These are phyloP conservation scores for Amaurobius ferox DNA, from an alignment of 2,888 invertebrate species.

Conservation along the genomic window DNA sequence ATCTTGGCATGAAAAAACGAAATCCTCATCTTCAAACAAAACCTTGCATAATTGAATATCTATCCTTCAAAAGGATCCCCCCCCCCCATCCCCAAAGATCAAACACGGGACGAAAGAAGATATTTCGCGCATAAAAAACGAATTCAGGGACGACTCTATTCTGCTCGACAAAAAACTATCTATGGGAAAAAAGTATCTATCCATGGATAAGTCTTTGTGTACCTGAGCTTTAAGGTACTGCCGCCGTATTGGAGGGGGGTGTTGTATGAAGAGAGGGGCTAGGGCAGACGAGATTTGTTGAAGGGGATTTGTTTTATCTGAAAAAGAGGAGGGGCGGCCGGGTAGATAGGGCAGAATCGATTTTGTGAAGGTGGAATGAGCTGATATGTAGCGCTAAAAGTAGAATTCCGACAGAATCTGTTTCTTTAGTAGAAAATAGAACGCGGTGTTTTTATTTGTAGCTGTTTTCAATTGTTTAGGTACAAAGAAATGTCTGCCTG, in stretches of 20 bases:
- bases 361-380: not conserved
- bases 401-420: not conserved
- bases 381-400: conserved; percentile 6
- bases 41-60: conserved; percentile 14
- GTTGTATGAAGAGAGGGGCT: not conserved
- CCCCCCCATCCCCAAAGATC: not conserved
- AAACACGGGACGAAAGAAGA: not conserved
- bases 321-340: not conserved
- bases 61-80: not conserved
- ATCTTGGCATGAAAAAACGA: not conserved
- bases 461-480: no score
- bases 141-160: not conserved
- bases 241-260: not conserved
- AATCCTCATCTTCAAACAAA: not conserved
- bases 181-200: conserved; percentile 10
- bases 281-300: not conserved
- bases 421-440: not conserved
- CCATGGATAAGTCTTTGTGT: not conserved
- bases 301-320: not conserved
- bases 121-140: not conserved
- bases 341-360: not conserved
- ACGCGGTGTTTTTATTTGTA: no score
- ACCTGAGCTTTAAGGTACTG: conserved; percentile 12
- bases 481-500: no score
- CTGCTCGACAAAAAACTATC: no score